Conservation (phyloP, 2,888 invertebrate species). For the Diarsia rubi region DNA sequence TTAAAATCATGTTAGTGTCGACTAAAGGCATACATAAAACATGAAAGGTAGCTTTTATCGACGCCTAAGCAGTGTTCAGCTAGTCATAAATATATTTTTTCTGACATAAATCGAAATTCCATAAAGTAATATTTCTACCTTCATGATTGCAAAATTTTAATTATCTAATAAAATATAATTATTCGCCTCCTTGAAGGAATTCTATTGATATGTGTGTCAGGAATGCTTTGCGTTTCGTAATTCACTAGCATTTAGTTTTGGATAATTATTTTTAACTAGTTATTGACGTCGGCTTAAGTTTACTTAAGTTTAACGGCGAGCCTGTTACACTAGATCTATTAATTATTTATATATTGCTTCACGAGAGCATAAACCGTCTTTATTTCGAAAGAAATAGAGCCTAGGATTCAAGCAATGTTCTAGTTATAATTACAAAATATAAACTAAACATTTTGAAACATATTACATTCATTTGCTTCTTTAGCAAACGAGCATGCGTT, state of each 20-base stretch:
- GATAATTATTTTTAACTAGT: constrained; percentile 39
- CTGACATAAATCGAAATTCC: constrained; percentile 10
- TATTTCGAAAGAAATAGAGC: constrained; percentile 45
- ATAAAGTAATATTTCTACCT: constrained; percentile 30
- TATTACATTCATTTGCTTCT: constrained; percentile 30
- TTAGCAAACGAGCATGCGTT: constrained; percentile 27
- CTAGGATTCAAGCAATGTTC: constrained; percentile 37
- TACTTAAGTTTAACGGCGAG: constrained; percentile 10
- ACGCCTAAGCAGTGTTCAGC: neutral
- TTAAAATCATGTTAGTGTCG: neutral
- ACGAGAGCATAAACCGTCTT: constrained; percentile 26
- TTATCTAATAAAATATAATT: constrained; percentile 39
- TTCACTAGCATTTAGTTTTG: constrained; percentile 21
- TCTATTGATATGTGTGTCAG: constrained; percentile 48
- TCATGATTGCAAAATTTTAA: constrained; percentile 37
- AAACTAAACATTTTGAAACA: constrained; percentile 51
- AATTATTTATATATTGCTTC: constrained; percentile 41
- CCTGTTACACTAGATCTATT: constrained; percentile 23
- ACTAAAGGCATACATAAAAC: constrained; percentile 13
- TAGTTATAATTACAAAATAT: constrained; percentile 53
- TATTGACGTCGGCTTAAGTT: constrained; percentile 11
- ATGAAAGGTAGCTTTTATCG: constrained; percentile 3
- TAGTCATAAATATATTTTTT: constrained; percentile 18
- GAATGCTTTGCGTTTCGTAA: constrained; percentile 44
- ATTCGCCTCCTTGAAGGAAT: constrained; percentile 37